Base-by-base conservation (phyloP, 2,888 invertebrate species). In the Drosophila birchii region DNA sequence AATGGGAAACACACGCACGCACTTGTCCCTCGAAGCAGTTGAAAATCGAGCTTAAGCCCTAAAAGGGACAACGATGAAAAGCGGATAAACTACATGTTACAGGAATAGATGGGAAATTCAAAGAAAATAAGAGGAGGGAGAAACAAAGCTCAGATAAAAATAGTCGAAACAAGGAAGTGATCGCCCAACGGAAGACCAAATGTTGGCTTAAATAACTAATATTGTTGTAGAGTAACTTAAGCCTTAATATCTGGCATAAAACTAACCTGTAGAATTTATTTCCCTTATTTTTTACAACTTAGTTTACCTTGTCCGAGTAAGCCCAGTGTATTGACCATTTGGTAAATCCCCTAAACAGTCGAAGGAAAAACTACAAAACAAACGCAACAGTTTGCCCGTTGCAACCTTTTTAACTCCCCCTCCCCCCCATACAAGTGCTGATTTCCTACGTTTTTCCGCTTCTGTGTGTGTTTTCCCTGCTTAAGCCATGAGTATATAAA, bases 1-100 rank as follows among this genome's bases (percentile, higher is more conserved):
- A 45, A 16, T 16, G 58, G 39, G 43, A 20, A 54, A 29, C 29
- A 26, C 39, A 56, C 60, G 69, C 23, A 23, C 23, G 26, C 71
- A 61, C 61, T 61, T 62, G 71, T 61, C 71, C 55, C 66, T 47
- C 32, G 29, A 11, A 57, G 57, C 26, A 44, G 49, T 51, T 36
- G 26, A 72, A 59, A 73, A 74, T 34, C 56, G 62, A 67, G 74
- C 78, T 70, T 53, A 73, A 73, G 56, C 57, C 70, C 58, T 36
- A 69, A 74, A 75, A 75, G 71, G 68, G 87, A 81, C 81, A 78
- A 73, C 71, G 70, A 49, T 68, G 23, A 66, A 47, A 69, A 36
- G 75, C 54, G 70, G 43, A 69, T 70, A 78, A 74, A 74, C 34
- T 51, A 78, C 78, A 75, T 76, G 78, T 75, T 80, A 66, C 71